Evolutionary conservation across 1,140 invertebrate species (phyloP), one percentile per base, ranked within the genome.

Genomic region (Campodea augens): DNA sequence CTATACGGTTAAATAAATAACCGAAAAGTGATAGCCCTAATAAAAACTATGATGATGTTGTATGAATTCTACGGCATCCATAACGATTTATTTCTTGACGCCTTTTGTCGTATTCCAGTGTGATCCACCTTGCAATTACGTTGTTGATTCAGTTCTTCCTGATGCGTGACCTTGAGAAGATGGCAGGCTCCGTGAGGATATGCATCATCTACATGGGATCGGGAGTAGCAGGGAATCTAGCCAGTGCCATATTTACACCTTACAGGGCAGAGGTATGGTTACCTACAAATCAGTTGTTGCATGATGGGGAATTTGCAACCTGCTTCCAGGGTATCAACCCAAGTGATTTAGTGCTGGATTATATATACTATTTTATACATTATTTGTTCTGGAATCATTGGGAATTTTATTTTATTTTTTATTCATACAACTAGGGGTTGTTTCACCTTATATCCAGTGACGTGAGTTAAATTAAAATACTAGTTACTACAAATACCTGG

Each of bases 171-270:
- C 67, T 98, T 53, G 96, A 99, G 63, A 90, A 93, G 61, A 67
- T 98, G 57, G 85, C 89, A 12, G 95, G 95, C 3, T 82, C 89
- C 41, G 65, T 92, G 23, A 73, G 93, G 44, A 87, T 96, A 49
- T 80, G 79, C 19, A 75, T 96, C 37, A 89, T 98, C 48, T 99
- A 98, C 63, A 73, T 98, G 46, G 82, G 83, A 19, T 86, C 86
- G 38, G 95, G 93, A 22, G 74, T 98, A 38, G 87, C 79, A 48
- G 95, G 95, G 22, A 98, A 98, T 65, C 68, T 99, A 51, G 93
- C 89, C 19, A 95, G 89, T 57, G 88, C 91, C 43, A 90, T 97
- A 48, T 90, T 99, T 58, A 78, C 97, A 48, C 96, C 96, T n/a
- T 97, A 98, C 61, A 75, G 92, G 65, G 91, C 91, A 42, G 91